Evolutionary conservation across 2,113 vertebrate species (phyloP), one percentile per base, ranked within the genome.

Genomic region (Octodon degus): DNA sequence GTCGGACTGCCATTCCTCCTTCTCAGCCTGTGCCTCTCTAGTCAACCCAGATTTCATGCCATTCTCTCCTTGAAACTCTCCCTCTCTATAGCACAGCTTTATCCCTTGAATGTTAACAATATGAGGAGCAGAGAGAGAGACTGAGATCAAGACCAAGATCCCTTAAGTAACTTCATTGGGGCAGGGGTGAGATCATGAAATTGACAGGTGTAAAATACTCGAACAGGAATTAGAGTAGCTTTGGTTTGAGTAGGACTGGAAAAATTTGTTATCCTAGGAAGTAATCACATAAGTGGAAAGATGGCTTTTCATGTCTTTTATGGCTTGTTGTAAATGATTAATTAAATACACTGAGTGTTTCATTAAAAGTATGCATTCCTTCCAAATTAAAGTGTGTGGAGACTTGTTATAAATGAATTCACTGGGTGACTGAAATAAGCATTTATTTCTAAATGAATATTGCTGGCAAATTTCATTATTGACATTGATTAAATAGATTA

Each of bases 301-400:
- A 97, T 96, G 92, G 82, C 67, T 96, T 97, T 97, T 97, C 92
- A 95, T 86, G 97, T 96, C 97, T 97, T 97, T 97, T 95, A 97
- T 70, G 90, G 90, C 95, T 96, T 97, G 96, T 97, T 96, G 97
- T 96, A 94, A 96, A 96, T 97, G 97, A 97, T 98, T 97, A 97
- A 98, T 97, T 97, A 98, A 97, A 97, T 97, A 91, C 90, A 89
- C 95, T 92, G 97, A 97, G 97, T 97, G 97, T 98, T 97, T 98
- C 97, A 98, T 97, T 98, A 97, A 97, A 97, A 90, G 90, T 91
- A 94, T 93, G 76, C 96, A 97, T 97, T 98, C 97, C 95, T 98
- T 98, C 96, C 97, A 95, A 97, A 98, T 97, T 95, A 97, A 96
- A 96, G 88, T 86, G 89, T 92, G 92, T 77, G 95, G 95, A 95